phyloP scores from a whole-genome alignment of 2,888 invertebrate genomes.

The Rotaria magnacalcarata region DNA sequence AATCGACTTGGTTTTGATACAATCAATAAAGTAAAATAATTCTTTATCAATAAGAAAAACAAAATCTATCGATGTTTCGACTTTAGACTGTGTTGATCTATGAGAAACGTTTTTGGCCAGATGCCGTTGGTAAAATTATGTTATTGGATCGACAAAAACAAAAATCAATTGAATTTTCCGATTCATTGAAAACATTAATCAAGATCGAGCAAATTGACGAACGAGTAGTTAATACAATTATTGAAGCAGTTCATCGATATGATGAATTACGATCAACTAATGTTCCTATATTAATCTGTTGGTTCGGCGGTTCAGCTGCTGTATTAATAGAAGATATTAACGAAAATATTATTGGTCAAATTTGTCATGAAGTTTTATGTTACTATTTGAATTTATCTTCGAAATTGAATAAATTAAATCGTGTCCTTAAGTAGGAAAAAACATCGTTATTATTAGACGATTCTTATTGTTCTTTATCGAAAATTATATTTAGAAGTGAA shows the following conservation, averaged over 20 bases:
- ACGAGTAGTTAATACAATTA: background rate
- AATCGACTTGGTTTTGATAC: constrained; percentile 11
- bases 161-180: background rate
- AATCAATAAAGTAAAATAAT: background rate
- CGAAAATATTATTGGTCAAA: background rate
- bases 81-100: background rate
- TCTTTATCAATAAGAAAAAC: background rate
- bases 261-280: background rate
- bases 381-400: background rate
- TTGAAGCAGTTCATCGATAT: background rate
- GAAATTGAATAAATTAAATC: background rate
- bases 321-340: background rate
- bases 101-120: constrained; percentile 14
- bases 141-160: background rate
- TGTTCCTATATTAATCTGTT: background rate
- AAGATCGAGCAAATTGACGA: background rate
- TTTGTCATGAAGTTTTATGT: constrained; percentile 32
- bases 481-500: background rate
- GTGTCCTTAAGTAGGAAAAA: background rate
- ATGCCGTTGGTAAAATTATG: background rate
- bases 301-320: constrained; percentile 2
- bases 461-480: background rate
- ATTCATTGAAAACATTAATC: background rate
- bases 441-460: background rate
- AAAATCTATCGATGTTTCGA: background rate